Evolutionary conservation across 64 coral and sea anemone genomes (phyloP), one percentile per base, ranked within the genome.

Genomic region (Montipora foliosa): DNA sequence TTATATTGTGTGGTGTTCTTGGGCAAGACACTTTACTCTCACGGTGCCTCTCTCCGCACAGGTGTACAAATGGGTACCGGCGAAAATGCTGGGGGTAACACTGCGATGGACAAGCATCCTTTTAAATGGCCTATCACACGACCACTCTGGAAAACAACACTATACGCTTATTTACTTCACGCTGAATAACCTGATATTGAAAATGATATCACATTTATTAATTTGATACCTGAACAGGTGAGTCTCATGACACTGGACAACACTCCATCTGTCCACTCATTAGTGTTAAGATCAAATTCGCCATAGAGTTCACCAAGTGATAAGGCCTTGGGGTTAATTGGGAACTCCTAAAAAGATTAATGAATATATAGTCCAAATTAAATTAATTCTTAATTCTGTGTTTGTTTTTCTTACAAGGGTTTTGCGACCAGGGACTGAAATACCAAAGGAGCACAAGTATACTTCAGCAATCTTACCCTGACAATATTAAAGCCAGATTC

Each of bases 261-360:
- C 46, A 99, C 97, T 37, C 97, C 97, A 44, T 99, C 97, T 14
- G 97, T 99, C 97, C 97, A 99, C 73, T 99, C 97, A 46, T 99
- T 99, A 8, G 97, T 99, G 79, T 96, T 99, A 11, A 99, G 88
- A 92, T 99, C 97, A 93, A 99, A 99, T 73, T 99, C 97, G 17
- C 97, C 97, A 53, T 99, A 99, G n/a, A 99, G 94, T 81, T 99
- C 97, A 57, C 97, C 97, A 77, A 99, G 86, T 21, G 97, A 99
- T 77, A 99, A 71, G 52, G 97, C 92, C 22, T 99, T 99, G 1
- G 97, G 97, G 44, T 99, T 99, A 4, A 99, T 94, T 16, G 97
- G 97, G 71, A 91, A 96, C 53, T 99, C 97, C 97, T 99, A 67
- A n/a, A 81, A 16, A 67, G 11, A 77, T 29, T 74, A 94, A 75